Evolutionary conservation across 1,140 invertebrate genomes (phyloP), one percentile per base, ranked within the genome.

Genomic region (Neodiprion fabricii): DNA sequence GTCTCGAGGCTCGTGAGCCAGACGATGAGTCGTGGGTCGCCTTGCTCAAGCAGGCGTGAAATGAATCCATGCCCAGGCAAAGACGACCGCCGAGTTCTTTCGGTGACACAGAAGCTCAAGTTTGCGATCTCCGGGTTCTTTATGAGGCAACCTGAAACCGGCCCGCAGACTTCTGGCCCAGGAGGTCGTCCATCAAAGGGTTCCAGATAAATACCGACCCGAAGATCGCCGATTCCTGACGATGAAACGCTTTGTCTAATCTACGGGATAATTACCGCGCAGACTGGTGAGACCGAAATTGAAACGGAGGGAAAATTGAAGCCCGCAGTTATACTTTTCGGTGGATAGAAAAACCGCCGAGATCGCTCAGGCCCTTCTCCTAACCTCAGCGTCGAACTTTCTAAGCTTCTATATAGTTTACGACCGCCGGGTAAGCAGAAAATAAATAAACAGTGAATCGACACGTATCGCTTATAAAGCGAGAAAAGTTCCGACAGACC

Each of bases 151-250:
- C 73, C 71, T 67, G 83, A 85, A 78, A 82, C 78, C 53, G 11
- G 72, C 75, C 72, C 12, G 74, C 70, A 75, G 77, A 77, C 72
- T 70, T 79, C 67, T 65, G 21, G 67, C 12, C 48, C 53, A 40
- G 72, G 74, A 82, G 81, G 79, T 82, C 79, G 79, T 78, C 71
- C 81, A 84, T 84, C 84, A 85, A 85, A 85, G 84, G 84, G 83
- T 85, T 85, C 81, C 81, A 71, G 78, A 79, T 84, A 85, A 85
- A 83, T 75, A 83, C 82, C 81, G 83, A 76, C 76, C 66, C 49
- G 14, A 66, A 66, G 14, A 14, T 66, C 61, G 28, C 28, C 28
- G 28, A 40, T 40, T 66, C 5, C 28, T 40, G 28, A 40, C 2
- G 28, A 40, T 40, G 28, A 40, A 40, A 40, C 1, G 28, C 28